Evolutionary conservation across 2,797 vertebrate species (phyloP).

Genomic region (Chelon auratus): DNA sequence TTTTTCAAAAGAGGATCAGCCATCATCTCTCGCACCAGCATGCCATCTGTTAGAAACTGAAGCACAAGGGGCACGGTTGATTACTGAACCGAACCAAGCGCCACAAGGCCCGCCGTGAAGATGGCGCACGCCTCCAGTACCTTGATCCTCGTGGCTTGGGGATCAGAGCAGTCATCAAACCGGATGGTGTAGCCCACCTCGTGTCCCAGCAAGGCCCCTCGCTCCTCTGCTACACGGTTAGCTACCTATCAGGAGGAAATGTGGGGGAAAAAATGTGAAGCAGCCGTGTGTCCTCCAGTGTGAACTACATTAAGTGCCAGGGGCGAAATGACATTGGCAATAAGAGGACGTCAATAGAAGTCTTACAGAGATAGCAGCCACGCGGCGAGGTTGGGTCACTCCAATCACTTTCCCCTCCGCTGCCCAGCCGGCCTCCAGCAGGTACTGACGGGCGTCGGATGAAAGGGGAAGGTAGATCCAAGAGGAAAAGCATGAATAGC

Average conservation of each 20-base stretch:
- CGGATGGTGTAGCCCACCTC: slow-evolving; percentile 98
- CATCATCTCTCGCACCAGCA: slow-evolving; percentile 99
- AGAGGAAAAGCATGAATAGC: slow-evolving; percentile 44
- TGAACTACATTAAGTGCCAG: not conserved
- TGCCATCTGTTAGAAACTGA: slow-evolving; percentile 98
- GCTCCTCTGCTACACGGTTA: slow-evolving; percentile 94
- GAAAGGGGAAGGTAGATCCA: slow-evolving; percentile 17
- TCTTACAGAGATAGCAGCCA: slow-evolving; percentile 96
- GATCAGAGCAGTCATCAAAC: slow-evolving; percentile 96
- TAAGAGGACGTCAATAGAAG: slow-evolving; percentile 34
- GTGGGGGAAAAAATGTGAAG: not conserved
- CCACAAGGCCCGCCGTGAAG: not conserved
- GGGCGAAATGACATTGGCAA: slow-evolving; percentile 28
- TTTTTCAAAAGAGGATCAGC: slow-evolving; percentile 95
- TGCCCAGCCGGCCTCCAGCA: slow-evolving; percentile 98
- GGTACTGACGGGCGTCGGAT: slow-evolving; percentile 86
- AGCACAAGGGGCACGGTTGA: slow-evolving; percentile 15
- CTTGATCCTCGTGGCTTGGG: slow-evolving; percentile 95
- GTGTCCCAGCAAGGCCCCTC: slow-evolving; percentile 93
- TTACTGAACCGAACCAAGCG: not conserved
- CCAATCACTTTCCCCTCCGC: slow-evolving; percentile 95
- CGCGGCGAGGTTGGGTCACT: slow-evolving; percentile 96
- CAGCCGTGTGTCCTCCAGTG: slow-evolving; percentile 12
- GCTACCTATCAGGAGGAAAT: slow-evolving; percentile 86
- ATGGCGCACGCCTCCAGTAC: slow-evolving; percentile 71